Evolutionary conservation across 2,797 vertebrate species (phyloP).

Genomic region (Caiman crocodilus): DNA sequence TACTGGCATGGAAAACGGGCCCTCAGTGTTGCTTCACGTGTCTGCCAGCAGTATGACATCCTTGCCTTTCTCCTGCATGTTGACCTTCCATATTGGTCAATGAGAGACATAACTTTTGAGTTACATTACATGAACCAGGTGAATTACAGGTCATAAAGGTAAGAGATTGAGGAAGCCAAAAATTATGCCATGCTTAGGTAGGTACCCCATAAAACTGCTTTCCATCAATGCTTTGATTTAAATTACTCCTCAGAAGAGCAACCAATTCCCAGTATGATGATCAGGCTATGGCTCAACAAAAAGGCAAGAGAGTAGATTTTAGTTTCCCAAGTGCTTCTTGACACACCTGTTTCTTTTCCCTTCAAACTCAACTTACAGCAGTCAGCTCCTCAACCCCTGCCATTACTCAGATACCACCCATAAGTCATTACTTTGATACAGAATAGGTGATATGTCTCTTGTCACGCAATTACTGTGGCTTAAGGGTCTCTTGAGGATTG

Average conservation of each 20-base stretch:
- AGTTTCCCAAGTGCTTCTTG: neutral
- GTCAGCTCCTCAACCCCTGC: neutral
- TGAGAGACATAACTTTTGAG: neutral
- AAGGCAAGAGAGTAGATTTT: no score
- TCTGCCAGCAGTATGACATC: neutral
- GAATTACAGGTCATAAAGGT: no score
- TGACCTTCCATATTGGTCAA: neutral
- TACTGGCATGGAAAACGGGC: neutral
- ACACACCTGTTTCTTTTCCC: neutral
- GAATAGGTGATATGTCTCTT: neutral
- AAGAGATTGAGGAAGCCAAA: no score
- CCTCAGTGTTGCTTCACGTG: neutral
- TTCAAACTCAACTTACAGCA: fast-evolving
- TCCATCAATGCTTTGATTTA: no score
- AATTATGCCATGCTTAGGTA: no score
- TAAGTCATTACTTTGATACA: neutral
- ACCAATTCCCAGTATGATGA: no score
- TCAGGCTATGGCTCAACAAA: no score
- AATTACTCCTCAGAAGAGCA: no score
- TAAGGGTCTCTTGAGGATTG: neutral
- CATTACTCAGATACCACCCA: neutral
- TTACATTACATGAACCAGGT: no score
- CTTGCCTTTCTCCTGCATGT: fast-evolving
- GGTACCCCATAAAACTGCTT: no score
- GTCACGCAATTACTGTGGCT: neutral